Percentiles rank a stretch among this genome's conserved stretches.
Evolutionary conservation across 2,797 vertebrate genomes (phyloP).

Genomic region (Poecile montanus): DNA sequence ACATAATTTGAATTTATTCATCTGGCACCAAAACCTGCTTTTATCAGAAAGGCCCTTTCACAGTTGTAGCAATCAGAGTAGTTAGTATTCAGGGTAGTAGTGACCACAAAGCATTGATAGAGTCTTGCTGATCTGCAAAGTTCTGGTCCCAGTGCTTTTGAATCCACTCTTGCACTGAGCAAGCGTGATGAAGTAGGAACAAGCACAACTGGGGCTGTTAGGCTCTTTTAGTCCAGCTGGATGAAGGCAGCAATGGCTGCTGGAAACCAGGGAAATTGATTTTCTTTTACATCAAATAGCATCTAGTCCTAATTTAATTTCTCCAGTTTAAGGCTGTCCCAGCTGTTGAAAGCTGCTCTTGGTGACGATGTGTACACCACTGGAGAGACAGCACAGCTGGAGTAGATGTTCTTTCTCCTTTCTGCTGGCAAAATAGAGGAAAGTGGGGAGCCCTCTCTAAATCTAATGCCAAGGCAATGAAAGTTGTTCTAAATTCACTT

Average conservation of each 20-base stretch:
- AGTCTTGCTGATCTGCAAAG: background rate
- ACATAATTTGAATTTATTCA: background rate
- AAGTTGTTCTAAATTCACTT: background rate
- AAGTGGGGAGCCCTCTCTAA: background rate
- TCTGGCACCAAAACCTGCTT: background rate
- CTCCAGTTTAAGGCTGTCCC: background rate
- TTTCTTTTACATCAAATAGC: background rate
- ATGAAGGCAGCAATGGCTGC: fast-evolving
- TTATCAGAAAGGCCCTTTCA: background rate
- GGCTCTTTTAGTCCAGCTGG: background rate
- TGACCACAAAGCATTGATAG: background rate
- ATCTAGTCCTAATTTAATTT: background rate
- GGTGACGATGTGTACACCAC: background rate
- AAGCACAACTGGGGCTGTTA: background rate
- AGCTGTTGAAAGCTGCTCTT: background rate
- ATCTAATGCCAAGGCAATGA: background rate
- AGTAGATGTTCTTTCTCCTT: background rate
- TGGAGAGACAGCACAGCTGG: background rate
- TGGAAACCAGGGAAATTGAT: background rate
- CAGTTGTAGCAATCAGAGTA: background rate
- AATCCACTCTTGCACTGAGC: background rate
- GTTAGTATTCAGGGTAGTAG: background rate
- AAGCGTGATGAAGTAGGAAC: background rate
- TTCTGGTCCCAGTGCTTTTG: background rate
- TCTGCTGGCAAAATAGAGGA: background rate